phyloP scores from a whole-genome alignment of 1,140 invertebrate species.

The Dinothrombium tinctorium region DNA sequence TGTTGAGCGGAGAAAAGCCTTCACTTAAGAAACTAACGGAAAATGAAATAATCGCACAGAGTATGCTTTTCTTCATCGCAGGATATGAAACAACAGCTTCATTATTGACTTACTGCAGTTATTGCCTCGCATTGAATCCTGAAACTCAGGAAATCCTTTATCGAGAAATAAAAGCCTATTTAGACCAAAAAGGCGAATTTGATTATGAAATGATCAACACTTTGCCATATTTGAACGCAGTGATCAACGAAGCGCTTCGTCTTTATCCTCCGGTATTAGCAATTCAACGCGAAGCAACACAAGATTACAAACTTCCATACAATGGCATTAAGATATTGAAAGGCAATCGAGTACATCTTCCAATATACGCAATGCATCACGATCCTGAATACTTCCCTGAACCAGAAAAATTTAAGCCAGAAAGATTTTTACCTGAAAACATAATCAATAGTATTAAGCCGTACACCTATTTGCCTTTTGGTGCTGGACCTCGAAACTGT shows the following conservation, averaged over 20 bases:
- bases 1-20: too few species aligned
- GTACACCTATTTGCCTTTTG: too few species aligned
- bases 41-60: constrained; percentile 22
- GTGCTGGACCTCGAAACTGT: too few species aligned
- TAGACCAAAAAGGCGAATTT: constrained; percentile 7
- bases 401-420: constrained; percentile 14
- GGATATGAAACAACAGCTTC: constrained; percentile 27
- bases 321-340: not conserved
- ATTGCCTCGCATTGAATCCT: constrained; percentile 3
- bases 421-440: constrained; percentile 3
- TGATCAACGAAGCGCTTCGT: constrained; percentile 22
- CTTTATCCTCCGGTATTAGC: constrained; percentile 17
- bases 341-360: not conserved
- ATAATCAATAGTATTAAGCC: too few species aligned
- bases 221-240: constrained; percentile 19
- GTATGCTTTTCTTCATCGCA: constrained; percentile 24
- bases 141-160: constrained; percentile 24
- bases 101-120: constrained; percentile 20
- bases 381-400: constrained; percentile 14
- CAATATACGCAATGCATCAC: constrained; percentile 16
- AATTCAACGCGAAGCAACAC: not conserved
- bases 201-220: constrained; percentile 4
- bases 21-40: constrained; percentile 1
- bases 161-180: constrained; percentile 18
- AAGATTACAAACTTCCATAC: not conserved